Conservation (phyloP, 2,888 invertebrate species). For the Galeruca laticollis region DNA sequence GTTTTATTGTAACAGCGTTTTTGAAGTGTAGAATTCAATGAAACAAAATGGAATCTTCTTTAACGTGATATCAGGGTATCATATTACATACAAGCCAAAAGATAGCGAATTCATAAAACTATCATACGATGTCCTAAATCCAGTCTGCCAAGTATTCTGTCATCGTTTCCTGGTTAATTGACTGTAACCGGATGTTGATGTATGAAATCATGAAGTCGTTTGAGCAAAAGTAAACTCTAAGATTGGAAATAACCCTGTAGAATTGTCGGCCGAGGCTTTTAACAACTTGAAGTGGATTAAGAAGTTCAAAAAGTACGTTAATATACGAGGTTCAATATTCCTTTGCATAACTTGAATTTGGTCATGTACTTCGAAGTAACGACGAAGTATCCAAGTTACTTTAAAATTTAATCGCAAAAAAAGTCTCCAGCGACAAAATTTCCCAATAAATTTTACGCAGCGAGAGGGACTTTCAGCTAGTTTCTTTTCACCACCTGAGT, state of each 20-base stretch:
- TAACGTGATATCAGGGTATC: no score
- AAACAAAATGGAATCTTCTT: no score
- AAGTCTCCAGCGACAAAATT: conserved; percentile 28
- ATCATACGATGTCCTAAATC: no score
- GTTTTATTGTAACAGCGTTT: no score
- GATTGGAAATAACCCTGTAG: not conserved
- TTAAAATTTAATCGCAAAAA: conserved; percentile 32
- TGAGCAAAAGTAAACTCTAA: not conserved
- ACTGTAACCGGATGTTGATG: no score
- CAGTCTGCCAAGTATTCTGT: no score
- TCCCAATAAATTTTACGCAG: conserved; percentile 34
- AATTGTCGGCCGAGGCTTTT: not conserved
- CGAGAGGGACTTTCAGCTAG: conserved; percentile 25
- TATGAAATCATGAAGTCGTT: no score
- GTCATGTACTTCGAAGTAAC: conserved; percentile 16
- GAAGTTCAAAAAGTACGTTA: conserved; percentile 5
- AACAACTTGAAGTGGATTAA: conserved; percentile 2
- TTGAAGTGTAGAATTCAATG: no score
- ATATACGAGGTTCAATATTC: conserved; percentile 16
- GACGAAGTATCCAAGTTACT: conserved; percentile 21
- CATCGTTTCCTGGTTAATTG: no score
- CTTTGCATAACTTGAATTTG: conserved; percentile 4
- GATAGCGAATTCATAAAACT: no score
- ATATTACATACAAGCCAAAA: no score
- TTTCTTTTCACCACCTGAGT: conserved; percentile 35